Conservation (phyloP, 2,797 vertebrate species). For the Sciaenops ocellatus region DNA sequence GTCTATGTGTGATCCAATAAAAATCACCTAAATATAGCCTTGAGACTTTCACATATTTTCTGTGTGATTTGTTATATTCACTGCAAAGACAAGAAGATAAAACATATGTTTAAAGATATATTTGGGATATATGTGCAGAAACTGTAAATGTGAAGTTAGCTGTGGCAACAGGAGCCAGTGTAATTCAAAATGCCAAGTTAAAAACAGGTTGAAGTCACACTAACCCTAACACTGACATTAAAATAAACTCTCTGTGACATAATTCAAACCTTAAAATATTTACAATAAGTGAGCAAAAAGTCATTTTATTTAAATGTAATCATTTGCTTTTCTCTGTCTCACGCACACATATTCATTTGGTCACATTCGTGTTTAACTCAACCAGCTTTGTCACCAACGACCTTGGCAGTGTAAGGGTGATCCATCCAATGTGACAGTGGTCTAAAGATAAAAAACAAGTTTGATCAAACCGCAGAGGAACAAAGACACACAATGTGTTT, state of each 20-base stretch:
- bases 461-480: neutral
- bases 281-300: neutral
- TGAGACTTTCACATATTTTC: neutral
- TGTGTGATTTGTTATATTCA: neutral
- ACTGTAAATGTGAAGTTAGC: neutral
- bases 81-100: neutral
- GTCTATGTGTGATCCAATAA: conserved; percentile 15
- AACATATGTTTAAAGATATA: neutral
- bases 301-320: neutral
- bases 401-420: conserved; percentile 18
- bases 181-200: neutral
- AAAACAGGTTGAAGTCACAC: neutral
- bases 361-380: neutral
- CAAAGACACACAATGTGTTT: neutral
- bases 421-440: conserved; percentile 16
- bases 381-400: neutral
- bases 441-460: neutral
- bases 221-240: neutral
- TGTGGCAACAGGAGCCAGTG: neutral
- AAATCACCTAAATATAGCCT: neutral
- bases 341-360: neutral
- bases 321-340: neutral
- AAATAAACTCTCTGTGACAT: neutral
- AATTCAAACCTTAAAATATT: neutral
- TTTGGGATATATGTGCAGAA: neutral